Conservation (phyloP, 2,113 vertebrate genomes). For the Boleophthalmus pectinirostris region DNA sequence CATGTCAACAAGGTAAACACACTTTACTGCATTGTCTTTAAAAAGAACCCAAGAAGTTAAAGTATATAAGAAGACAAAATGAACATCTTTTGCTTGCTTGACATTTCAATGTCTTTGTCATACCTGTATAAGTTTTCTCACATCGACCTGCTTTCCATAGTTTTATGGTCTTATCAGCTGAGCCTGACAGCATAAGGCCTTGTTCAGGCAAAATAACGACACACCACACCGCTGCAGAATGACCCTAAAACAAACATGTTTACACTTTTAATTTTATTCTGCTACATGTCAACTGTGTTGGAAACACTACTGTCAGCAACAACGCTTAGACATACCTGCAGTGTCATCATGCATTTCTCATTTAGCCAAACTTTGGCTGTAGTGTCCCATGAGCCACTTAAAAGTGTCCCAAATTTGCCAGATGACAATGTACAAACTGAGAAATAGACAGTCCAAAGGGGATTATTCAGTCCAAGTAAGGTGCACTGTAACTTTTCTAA, state of each 20-base stretch:
- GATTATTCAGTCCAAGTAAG: not conserved
- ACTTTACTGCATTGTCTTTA: too few species aligned
- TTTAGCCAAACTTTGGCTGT: slow-evolving; percentile 97
- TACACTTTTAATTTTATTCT: not conserved
- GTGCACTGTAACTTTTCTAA: not conserved
- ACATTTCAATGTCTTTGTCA: slow-evolving; percentile 18
- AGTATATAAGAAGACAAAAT: too few species aligned
- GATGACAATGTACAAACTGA: slow-evolving; percentile 94
- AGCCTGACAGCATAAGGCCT: slow-evolving; percentile 95
- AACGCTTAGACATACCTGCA: slow-evolving; percentile 82
- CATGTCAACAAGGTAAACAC: too few species aligned
- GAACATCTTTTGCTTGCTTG: too few species aligned
- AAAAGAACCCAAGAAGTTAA: too few species aligned
- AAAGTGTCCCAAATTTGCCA: slow-evolving; percentile 94
- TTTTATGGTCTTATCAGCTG: slow-evolving; percentile 95
- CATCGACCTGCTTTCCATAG: slow-evolving; percentile 98
- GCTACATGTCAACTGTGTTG: not conserved
- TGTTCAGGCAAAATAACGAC: slow-evolving; percentile 93
- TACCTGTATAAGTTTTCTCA: slow-evolving; percentile 91
- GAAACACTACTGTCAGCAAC: not conserved
- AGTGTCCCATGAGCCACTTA: slow-evolving; percentile 97
- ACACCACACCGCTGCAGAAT: slow-evolving; percentile 94
- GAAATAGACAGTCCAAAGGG: not conserved
- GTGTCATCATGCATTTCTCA: slow-evolving; percentile 98
- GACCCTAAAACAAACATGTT: slow-evolving; percentile 78